Base-by-base conservation (phyloP, 2,113 vertebrate species). In the Dromiciops gliroides region DNA sequence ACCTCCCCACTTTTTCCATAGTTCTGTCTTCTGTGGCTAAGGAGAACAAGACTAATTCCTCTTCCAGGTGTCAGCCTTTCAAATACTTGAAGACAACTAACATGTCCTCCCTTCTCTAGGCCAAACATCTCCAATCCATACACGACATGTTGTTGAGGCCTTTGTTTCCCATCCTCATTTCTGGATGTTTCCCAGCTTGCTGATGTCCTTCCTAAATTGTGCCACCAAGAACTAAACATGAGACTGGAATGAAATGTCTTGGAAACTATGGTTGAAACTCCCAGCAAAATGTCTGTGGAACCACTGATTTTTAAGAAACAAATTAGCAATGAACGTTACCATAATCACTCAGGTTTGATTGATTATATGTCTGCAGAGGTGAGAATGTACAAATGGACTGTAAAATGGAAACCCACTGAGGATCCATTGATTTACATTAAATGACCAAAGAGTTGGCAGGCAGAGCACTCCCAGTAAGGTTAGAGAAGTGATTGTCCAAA, bases 321-420 rank as follows among this genome's bases (percentile, higher is more conserved):
- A 92, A 93, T 48, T 51, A 83, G 51, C 53, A 44, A 23, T 91
- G 91, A 50, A n/a, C 24, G 51, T 37, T 92, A 22, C 37, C 28
- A 37, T 23, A 16, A 28, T 95, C 19, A 8, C 92, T 95, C 49
- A 24, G 23, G 25, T 91, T 89, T 93, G 95, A 95, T 95, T 50
- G 97, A 97, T 90, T 89, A 89, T 89, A n/a, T 91, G 95, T 95
- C 94, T 96, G 49, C 50, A 51, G 44, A 93, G 31, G 92, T 96
- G 94, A 96, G 92, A 91, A 50, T 90, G 51, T 51, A 93, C 91
- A 95, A 95, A 93, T 47, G 53, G 75, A 83, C 91, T 95, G 52
- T 51, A 90, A 94, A 94, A 93, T n/a, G 95, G 91, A 96, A 93
- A 91, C 23, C 31, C 48, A 2, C 60, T 52, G 24, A 92, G 90